Base-by-base conservation (phyloP, 2,888 invertebrate genomes). In the Chrysolina haemoptera region DNA sequence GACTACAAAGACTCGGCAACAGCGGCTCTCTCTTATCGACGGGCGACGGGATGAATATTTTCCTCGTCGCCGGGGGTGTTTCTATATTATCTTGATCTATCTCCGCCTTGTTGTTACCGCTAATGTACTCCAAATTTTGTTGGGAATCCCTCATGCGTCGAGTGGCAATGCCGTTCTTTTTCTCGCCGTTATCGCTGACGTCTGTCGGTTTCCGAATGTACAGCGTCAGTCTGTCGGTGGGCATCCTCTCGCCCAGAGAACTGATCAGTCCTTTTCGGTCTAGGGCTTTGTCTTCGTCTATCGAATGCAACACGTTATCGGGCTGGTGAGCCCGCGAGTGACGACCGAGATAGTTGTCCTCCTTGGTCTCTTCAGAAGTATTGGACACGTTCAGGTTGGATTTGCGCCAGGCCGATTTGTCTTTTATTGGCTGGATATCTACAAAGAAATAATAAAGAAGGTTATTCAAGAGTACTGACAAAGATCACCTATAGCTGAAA, bases 71-170 rank as follows among this genome's bases (percentile, higher is more conserved):
- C 6, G 96, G 96, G 20, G 96, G 96, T 1, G 96, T 96, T 89
- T 96, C 96, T 43, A 96, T 94, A 82, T 96, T 96, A 82, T 96
- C 96, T 2, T 96, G 95, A 86, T 96, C 96, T 53, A 96, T 95
- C 84, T 96, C 96, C 12, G 93, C 92, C 46, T 68, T 66, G 14
- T 94, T 94, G 12, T 94, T 93, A 14, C 89, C 85, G 16, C 82
- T 69, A 16, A 75, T 71, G 9, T 78, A 76, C n/a, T 82, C 82
- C 6, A 76, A 46, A 20, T 77, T 79, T 53, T 77, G 79, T 55
- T 79, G 81, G 0, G 83, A 80, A 59, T 83, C 82, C 20, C 79
- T 75, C 43, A 74, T 74, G 27, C 77, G 75, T 27, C 78, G 70
- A 3, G 82, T 50, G 1, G 77, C 73, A 65, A 76, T 50, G 10